Percentiles rank a stretch among this genome's conserved stretches.
These are phyloP conservation scores for Paradisaea rubra DNA, from an alignment of 2,113 vertebrate genomes.

Conservation along the genomic window DNA sequence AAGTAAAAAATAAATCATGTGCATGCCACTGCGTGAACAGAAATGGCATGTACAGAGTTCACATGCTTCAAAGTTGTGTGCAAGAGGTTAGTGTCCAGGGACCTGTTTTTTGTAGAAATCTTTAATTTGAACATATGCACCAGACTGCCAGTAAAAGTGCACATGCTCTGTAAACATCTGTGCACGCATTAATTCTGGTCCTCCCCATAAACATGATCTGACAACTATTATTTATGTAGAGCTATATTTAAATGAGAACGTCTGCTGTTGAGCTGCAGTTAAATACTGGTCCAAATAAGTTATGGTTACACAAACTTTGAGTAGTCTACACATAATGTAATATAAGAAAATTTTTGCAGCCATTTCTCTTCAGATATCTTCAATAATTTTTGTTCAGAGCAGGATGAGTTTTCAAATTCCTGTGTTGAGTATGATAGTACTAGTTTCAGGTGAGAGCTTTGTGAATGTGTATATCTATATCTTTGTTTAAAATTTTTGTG, in stretches of 20 bases:
- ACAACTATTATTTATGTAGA: background rate
- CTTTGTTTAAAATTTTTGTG: background rate
- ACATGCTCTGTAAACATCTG: background rate
- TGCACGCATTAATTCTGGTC: background rate
- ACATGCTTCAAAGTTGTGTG: background rate
- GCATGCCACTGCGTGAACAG: background rate
- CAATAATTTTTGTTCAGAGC: background rate
- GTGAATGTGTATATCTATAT: background rate
- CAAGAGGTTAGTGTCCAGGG: background rate
- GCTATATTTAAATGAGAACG: background rate
- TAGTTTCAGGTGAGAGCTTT: background rate
- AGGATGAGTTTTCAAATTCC: background rate
- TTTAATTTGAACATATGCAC: background rate
- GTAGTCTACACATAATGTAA: accelerated
- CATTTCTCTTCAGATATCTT: background rate
- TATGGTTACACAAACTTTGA: background rate
- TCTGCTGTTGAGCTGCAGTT: background rate
- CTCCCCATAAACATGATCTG: background rate
- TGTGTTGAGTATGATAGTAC: background rate
- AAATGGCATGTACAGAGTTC: background rate
- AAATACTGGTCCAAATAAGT: background rate
- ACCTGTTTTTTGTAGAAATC: background rate
- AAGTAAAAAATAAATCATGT: background rate
- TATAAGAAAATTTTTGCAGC: background rate
- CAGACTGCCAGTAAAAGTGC: background rate